phyloP scores from a whole-genome alignment of 2,888 invertebrate genomes.

The Nymphalis polychloros region DNA sequence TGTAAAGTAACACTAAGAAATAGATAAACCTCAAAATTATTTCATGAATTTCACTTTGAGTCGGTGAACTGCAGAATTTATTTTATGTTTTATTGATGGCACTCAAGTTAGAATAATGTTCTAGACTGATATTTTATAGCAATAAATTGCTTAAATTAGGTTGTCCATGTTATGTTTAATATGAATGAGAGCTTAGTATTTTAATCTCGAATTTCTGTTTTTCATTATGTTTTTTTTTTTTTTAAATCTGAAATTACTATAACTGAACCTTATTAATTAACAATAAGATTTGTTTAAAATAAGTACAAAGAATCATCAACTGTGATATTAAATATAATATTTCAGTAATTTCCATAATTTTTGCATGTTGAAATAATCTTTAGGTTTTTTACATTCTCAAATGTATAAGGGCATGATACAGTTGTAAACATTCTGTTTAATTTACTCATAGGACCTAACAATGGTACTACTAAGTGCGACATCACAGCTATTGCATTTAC shows the following conservation, averaged over 20 bases:
- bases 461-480: conserved; percentile 13
- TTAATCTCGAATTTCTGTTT: conserved; percentile 14
- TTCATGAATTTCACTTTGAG: neutral
- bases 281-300: conserved; percentile 14
- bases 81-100: neutral
- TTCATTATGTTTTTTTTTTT: conserved; percentile 8
- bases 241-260: conserved; percentile 17
- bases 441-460: conserved; percentile 18
- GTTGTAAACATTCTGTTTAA: conserved; percentile 11
- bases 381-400: neutral
- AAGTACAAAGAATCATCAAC: conserved; percentile 39
- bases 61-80: neutral
- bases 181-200: conserved; percentile 9
- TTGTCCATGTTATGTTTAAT: conserved; percentile 19
- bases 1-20: no score
- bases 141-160: conserved; percentile 35
- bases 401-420: neutral
- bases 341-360: conserved; percentile 4
- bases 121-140: conserved; percentile 39
- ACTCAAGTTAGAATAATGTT: conserved; percentile 28
- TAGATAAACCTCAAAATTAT: neutral
- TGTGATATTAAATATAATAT: conserved; percentile 39
- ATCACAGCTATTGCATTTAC: conserved; percentile 20
- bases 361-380: conserved; percentile 1
- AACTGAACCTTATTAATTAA: conserved; percentile 5